phyloP scores from a whole-genome alignment of 2,888 invertebrate genomes.

The Ochropleura plecta region DNA sequence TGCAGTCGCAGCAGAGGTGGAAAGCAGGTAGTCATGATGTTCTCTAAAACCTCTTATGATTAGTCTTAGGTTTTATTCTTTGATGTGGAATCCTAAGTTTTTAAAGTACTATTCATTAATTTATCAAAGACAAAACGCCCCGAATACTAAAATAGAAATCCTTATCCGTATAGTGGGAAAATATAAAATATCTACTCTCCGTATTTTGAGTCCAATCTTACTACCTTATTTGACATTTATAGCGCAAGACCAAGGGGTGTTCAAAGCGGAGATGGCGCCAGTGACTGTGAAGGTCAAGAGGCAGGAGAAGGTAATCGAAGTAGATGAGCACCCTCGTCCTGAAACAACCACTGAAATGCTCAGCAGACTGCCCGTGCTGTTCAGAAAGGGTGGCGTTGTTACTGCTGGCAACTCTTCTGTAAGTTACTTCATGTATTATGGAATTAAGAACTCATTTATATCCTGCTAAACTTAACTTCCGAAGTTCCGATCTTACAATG shows the following conservation, averaged over 20 bases:
- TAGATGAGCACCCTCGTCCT: constrained; percentile 98
- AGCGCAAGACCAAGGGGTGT: constrained; percentile 96
- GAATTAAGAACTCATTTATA: background rate
- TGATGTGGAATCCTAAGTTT: background rate
- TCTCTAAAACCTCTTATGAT: background rate
- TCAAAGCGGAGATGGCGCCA: constrained; percentile 96
- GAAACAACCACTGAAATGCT: constrained; percentile 95
- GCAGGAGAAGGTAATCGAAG: constrained; percentile 93
- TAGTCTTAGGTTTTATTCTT: background rate
- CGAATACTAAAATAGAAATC: background rate
- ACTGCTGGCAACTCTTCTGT: constrained; percentile 99
- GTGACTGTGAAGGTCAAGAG: constrained; percentile 96
- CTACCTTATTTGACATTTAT: background rate
- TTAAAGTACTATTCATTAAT: background rate
- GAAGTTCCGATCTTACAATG: too few species aligned
- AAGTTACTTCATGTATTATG: constrained; percentile 51
- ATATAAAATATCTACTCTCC: background rate
- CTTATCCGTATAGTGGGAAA: background rate
- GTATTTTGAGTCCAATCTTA: background rate
- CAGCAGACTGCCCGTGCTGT: constrained; percentile 95
- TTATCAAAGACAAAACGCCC: background rate
- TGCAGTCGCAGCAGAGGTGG: constrained; percentile 96
- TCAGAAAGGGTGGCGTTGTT: constrained; percentile 97
- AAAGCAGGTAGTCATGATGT: constrained; percentile 91
- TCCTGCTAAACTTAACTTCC: background rate